These are phyloP conservation scores for Andrena camellia DNA, from an alignment of 2,888 invertebrate species.

Conservation along the genomic window DNA sequence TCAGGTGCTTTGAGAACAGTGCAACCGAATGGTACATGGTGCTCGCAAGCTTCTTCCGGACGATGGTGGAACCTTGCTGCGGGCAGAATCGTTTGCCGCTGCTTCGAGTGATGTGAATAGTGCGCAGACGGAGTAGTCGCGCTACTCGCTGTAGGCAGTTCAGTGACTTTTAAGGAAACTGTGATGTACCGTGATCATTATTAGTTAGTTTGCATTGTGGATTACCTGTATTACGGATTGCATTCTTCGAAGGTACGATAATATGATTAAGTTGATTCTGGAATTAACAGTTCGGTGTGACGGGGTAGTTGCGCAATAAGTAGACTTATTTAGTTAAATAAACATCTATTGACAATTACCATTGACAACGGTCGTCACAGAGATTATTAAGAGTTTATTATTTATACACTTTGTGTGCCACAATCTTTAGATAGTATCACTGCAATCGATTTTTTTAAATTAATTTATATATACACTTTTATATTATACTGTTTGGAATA, in stretches of 20 bases:
- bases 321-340: slow-evolving; percentile 30
- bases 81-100: neutral
- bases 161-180: slow-evolving; percentile 45
- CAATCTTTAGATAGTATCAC: neutral
- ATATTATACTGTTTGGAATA: neutral
- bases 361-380: slow-evolving; percentile 8
- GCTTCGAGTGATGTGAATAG: slow-evolving; percentile 47
- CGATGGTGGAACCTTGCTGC: neutral
- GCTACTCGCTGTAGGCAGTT: slow-evolving; percentile 14
- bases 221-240: slow-evolving; percentile 54
- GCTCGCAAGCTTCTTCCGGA: neutral
- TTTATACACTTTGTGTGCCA: neutral
- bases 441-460: neutral
- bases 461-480: neutral
- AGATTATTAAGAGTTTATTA: slow-evolving; percentile 21
- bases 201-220: slow-evolving; percentile 46
- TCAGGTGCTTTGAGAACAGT: neutral
- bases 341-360: slow-evolving; percentile 28
- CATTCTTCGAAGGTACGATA: slow-evolving; percentile 47
- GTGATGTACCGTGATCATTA: slow-evolving; percentile 35
- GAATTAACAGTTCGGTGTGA: neutral
- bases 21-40: slow-evolving; percentile 9
- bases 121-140: slow-evolving; percentile 24
- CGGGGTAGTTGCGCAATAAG: slow-evolving; percentile 32
- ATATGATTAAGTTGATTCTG: neutral